A percentile compares a stretch with the other conserved stretches of the same genome.
These are phyloP conservation scores for Salvelinus fontinalis DNA, from an alignment of 2,113 vertebrate species.

Conservation along the genomic window DNA sequence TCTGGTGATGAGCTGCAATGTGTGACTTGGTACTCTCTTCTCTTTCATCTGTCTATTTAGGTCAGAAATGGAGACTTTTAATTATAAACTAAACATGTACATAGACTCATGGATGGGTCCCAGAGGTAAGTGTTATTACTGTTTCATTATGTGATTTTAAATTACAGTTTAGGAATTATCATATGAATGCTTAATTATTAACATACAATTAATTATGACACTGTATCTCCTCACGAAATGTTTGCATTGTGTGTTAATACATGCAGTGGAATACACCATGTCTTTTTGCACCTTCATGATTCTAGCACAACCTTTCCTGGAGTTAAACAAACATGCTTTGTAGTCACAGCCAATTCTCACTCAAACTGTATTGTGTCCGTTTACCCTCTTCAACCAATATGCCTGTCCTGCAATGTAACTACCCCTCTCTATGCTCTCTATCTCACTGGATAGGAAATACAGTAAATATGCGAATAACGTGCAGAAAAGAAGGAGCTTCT, in stretches of 20 bases:
- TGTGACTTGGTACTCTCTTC: constrained; percentile 5
- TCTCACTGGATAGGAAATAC: not conserved
- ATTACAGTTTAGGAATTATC: not conserved
- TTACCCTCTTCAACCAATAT: not conserved
- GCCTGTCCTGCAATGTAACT: not conserved
- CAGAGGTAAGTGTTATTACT: constrained; percentile 80
- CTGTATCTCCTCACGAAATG: not conserved
- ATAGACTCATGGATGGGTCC: constrained; percentile 90
- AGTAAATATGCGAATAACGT: not conserved
- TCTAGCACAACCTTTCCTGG: not conserved
- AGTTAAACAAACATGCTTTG: constrained; percentile 29
- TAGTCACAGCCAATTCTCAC: constrained; percentile 3
- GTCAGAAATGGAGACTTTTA: constrained; percentile 87
- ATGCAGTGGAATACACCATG: not conserved
- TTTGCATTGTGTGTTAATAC: not conserved
- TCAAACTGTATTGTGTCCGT: not conserved
- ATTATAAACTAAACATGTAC: constrained; percentile 86
- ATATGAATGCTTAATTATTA: not conserved
- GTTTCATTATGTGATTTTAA: not conserved
- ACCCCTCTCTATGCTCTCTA: not conserved
- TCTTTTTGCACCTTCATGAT: constrained; percentile 11
- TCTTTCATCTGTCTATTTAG: constrained; percentile 64
- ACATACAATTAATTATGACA: not conserved
- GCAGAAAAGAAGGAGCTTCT: not conserved
- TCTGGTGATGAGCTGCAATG: not conserved